Conservation (phyloP, 2,888 invertebrate species). For the Chydorus sphaericus region DNA sequence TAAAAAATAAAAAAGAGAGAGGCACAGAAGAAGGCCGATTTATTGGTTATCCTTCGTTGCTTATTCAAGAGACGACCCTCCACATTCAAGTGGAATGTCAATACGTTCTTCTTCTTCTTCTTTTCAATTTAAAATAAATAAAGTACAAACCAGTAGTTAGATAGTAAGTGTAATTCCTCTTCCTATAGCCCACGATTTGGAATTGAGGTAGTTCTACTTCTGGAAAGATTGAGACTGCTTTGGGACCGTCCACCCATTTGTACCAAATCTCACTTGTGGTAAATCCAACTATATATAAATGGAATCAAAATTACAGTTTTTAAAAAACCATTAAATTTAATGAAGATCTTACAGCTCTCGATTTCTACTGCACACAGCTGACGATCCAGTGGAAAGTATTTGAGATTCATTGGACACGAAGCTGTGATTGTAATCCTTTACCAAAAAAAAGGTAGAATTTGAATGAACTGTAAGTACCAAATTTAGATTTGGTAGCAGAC, state of each 20-base stretch:
- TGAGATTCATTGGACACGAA: constrained; percentile 89
- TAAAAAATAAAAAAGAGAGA: no score
- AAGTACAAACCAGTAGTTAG: constrained; percentile 96
- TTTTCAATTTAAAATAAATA: no score
- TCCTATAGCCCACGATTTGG: constrained; percentile 89
- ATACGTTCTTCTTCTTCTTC: no score
- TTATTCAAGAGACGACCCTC: no score
- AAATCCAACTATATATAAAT: constrained; percentile 61
- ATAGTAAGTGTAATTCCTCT: constrained; percentile 83
- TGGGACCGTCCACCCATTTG: constrained; percentile 84
- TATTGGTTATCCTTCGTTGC: no score
- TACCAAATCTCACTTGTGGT: constrained; percentile 95
- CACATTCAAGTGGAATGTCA: no score
- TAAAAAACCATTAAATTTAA: neutral
- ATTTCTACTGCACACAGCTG: constrained; percentile 89
- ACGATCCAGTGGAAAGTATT: constrained; percentile 92
- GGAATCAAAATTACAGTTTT: neutral
- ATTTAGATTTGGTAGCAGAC: constrained; percentile 33
- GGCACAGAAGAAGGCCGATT: no score
- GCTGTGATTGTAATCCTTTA: constrained; percentile 69
- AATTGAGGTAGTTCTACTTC: constrained; percentile 94
- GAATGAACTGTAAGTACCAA: neutral
- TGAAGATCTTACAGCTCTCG: constrained; percentile 83
- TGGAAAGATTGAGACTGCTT: constrained; percentile 87
- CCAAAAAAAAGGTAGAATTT: neutral